Conservation (phyloP, 30 jellyfish, hydroid and myxozoan genomes). For the Chrysaora quinquecirrha region DNA sequence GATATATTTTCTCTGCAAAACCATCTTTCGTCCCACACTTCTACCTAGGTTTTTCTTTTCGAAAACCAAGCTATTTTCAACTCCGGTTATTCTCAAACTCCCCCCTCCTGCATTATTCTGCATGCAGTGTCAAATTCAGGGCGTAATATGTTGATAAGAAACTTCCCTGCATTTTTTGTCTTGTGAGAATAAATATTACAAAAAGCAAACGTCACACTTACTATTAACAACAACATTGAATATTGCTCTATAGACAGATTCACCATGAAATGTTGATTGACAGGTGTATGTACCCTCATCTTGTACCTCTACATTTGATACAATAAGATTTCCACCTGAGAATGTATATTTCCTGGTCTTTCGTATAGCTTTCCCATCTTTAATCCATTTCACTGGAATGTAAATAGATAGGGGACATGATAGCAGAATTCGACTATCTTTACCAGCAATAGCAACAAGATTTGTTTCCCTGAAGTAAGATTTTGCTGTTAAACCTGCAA, state of each 20-base stretch:
- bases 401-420: conserved; percentile 37
- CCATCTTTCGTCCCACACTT: no score
- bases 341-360: not conserved
- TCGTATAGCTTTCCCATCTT: not conserved
- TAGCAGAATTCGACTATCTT: conserved; percentile 46
- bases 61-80: no score
- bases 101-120: no score
- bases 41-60: no score
- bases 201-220: not conserved
- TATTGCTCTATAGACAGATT: conserved; percentile 11
- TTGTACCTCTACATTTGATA: conserved; percentile 4
- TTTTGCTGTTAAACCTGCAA: not conserved
- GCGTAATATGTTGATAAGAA: no score
- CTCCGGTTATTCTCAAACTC: no score
- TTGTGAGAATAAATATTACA: no score
- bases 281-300: conserved; percentile 52
- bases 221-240: conserved; percentile 51
- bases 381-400: conserved; percentile 45
- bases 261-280: conserved; percentile 11
- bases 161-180: no score
- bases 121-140: no score
- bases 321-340: conserved; percentile 34
- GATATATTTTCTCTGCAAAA: no score
- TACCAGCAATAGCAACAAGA: conserved; percentile 57
- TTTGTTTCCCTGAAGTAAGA: conserved; percentile 10